phyloP scores from a whole-genome alignment of 2,113 vertebrate species.

The Fukomys damarensis region DNA sequence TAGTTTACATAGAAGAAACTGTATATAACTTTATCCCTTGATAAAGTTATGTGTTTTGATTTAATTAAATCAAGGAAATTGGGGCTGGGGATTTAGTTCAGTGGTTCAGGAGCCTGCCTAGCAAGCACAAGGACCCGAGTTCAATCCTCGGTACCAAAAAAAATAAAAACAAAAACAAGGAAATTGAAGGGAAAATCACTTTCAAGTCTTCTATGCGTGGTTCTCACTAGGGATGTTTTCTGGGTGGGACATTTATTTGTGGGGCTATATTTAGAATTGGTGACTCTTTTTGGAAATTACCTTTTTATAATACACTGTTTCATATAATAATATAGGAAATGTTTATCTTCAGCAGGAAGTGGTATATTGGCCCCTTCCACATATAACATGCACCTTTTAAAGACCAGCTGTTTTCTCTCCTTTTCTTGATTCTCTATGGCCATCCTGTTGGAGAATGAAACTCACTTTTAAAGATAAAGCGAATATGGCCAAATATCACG shows the following conservation, averaged over 20 bases:
- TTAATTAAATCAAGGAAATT: neutral
- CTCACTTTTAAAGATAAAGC: neutral
- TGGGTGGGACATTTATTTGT: neutral
- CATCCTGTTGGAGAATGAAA: neutral
- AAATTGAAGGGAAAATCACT: neutral
- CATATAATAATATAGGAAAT: neutral
- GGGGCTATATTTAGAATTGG: neutral
- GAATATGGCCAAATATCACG: neutral
- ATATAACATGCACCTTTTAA: neutral
- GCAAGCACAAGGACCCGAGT: too few species aligned
- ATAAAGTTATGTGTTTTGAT: neutral
- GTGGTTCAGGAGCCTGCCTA: too few species aligned
- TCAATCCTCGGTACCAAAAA: too few species aligned
- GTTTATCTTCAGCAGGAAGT: neutral
- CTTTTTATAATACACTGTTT: neutral
- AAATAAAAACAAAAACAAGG: too few species aligned
- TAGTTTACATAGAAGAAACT: conserved; percentile 8
- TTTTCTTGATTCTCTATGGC: neutral
- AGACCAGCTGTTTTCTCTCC: neutral
- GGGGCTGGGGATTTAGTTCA: too few species aligned
- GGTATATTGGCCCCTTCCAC: neutral
- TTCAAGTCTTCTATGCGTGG: neutral
- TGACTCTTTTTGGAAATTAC: neutral
- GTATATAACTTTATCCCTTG: neutral
- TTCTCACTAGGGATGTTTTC: neutral